Evolutionary conservation across 2,888 invertebrate genomes (phyloP).

Genomic region (Lepidonotus clava): DNA sequence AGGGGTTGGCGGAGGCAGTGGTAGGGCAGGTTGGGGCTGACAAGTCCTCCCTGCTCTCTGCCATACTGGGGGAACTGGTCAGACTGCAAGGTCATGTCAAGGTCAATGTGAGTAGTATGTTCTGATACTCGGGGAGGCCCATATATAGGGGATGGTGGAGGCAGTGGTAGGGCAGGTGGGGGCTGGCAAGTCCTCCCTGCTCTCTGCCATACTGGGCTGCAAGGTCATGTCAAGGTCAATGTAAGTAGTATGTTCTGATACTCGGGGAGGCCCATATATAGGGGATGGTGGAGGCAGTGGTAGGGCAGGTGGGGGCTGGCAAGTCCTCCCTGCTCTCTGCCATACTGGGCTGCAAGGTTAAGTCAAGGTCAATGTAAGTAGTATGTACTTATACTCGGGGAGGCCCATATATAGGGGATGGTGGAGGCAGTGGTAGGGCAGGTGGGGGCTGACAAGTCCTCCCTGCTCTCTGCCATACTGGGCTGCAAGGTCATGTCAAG

Average conservation of each 20-base stretch:
- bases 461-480: constrained; percentile 90
- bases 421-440: constrained; percentile 81
- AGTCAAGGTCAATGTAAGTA: constrained; percentile 85
- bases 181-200: constrained; percentile 85
- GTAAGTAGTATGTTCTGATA: no score
- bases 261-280: no score
- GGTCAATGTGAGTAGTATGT: constrained; percentile 82
- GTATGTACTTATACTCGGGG: no score
- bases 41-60: constrained; percentile 88
- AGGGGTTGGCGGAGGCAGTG: constrained; percentile 77
- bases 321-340: constrained; percentile 89
- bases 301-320: constrained; percentile 81
- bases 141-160: constrained; percentile 74
- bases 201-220: constrained; percentile 90
- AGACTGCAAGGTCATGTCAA: constrained; percentile 90
- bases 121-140: no score
- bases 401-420: no score
- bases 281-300: constrained; percentile 78
- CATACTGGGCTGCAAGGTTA: constrained; percentile 88
- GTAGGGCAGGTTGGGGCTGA: constrained; percentile 81
- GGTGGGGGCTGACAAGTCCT: constrained; percentile 83
- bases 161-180: constrained; percentile 81
- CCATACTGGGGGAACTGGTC: constrained; percentile 93
- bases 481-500: constrained; percentile 89
- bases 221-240: constrained; percentile 89